Percentiles rank a stretch among this genome's conserved stretches.
These are phyloP conservation scores for Hippocampus abdominalis DNA, from an alignment of 2,113 vertebrate species.

Conservation along the genomic window DNA sequence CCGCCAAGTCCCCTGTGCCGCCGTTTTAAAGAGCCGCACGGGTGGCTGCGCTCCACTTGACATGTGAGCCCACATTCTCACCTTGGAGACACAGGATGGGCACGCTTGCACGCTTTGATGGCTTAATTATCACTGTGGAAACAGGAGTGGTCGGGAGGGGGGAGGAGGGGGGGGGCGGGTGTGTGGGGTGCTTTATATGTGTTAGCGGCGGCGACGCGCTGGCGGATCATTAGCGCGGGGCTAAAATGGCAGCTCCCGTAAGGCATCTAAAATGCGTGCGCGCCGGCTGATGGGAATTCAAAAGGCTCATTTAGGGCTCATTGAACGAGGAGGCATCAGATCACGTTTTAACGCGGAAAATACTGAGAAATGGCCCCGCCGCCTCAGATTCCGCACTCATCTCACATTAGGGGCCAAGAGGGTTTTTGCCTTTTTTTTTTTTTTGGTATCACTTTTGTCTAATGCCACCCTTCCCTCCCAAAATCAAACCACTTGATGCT, in stretches of 20 bases:
- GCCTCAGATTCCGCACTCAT: neutral
- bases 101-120: slow-evolving; percentile 71
- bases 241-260: slow-evolving; percentile 59
- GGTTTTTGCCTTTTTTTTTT: neutral
- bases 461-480: neutral
- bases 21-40: slow-evolving; percentile 67
- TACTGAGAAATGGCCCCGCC: neutral
- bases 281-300: slow-evolving; percentile 36
- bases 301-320: slow-evolving; percentile 36
- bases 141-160: slow-evolving; percentile 53
- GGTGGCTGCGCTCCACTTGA: slow-evolving; percentile 67
- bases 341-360: slow-evolving; percentile 4
- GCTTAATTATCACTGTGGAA: slow-evolving; percentile 76
- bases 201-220: slow-evolving; percentile 56
- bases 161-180: slow-evolving; percentile 4
- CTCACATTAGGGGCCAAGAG: neutral
- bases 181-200: slow-evolving; percentile 26
- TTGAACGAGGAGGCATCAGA: slow-evolving; percentile 23
- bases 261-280: slow-evolving; percentile 51
- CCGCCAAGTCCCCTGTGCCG: slow-evolving; percentile 58
- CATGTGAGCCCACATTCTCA: slow-evolving; percentile 66
- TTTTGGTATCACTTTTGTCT: neutral
- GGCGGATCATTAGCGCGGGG: slow-evolving; percentile 54
- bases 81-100: slow-evolving; percentile 70
- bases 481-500: neutral